Evolutionary conservation across 2,797 vertebrate species (phyloP).

Genomic region (Choloepus didactylus): DNA sequence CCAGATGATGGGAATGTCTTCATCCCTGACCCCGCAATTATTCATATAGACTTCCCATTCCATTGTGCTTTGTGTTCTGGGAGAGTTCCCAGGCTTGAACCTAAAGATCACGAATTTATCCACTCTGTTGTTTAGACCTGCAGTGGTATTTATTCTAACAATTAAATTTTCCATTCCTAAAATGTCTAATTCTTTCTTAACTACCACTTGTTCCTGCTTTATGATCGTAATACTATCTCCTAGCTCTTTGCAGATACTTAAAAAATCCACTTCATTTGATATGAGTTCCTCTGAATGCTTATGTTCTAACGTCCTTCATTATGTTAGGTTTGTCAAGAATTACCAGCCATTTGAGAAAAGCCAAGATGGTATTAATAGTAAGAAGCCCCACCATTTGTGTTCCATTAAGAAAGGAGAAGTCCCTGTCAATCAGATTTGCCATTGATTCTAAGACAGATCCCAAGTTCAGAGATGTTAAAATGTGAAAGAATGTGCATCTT

Average conservation of each 20-base stretch:
- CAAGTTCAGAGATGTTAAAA: slow-evolving; percentile 50
- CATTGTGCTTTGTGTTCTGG: not conserved
- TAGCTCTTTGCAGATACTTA: not conserved
- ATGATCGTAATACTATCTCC: not conserved
- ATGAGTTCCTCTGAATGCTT: not conserved
- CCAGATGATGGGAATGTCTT: not conserved
- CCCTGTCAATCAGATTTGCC: not conserved
- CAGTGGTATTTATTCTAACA: not conserved
- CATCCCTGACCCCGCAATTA: not conserved
- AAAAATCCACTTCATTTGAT: not conserved
- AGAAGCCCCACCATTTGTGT: not conserved
- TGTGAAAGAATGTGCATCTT: not conserved
- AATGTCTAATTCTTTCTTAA: not conserved
- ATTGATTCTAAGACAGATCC: slow-evolving; percentile 44
- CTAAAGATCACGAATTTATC: not conserved
- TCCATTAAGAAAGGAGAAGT: not conserved
- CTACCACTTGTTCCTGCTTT: not conserved
- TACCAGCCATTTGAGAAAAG: not conserved
- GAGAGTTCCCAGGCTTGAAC: not conserved
- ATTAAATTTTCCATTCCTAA: not conserved
- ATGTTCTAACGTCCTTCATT: not conserved
- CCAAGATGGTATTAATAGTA: not conserved
- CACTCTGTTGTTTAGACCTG: not conserved
- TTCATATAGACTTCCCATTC: not conserved
- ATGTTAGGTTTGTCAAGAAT: not conserved